Evolutionary conservation across 2,888 invertebrate species (phyloP).

Genomic region (Pachliopta kotzebuea): DNA sequence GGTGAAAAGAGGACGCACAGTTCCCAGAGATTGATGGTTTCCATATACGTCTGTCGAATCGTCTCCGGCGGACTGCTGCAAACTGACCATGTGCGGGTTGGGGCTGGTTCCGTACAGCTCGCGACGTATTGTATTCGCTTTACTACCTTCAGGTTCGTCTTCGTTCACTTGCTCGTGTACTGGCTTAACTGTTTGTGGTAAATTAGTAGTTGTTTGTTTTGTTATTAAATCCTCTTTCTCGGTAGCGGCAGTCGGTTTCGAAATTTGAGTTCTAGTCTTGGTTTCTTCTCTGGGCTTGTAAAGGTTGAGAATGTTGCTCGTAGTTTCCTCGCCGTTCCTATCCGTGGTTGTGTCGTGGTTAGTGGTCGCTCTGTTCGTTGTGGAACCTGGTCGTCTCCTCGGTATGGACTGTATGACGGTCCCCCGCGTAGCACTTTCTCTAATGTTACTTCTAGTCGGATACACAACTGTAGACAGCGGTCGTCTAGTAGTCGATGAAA

Average conservation of each 20-base stretch:
- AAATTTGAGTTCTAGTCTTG: slow-evolving; percentile 56
- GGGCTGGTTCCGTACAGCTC: slow-evolving; percentile 81
- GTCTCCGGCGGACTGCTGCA: slow-evolving; percentile 82
- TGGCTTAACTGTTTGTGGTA: slow-evolving; percentile 71
- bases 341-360: slow-evolving; percentile 52
- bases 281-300: slow-evolving; percentile 62
- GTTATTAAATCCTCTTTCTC: slow-evolving; percentile 61
- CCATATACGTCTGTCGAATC: slow-evolving; percentile 86
- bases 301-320: slow-evolving; percentile 56
- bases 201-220: slow-evolving; percentile 65
- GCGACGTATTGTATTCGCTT: slow-evolving; percentile 82
- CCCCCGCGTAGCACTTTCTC: slow-evolving; percentile 73
- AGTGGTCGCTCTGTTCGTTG: slow-evolving; percentile 54
- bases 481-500: slow-evolving; percentile 78
- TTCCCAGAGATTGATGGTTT: slow-evolving; percentile 82
- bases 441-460: slow-evolving; percentile 71
- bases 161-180: slow-evolving; percentile 75
- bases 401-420: slow-evolving; percentile 85
- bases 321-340: slow-evolving; percentile 54
- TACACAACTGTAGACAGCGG: slow-evolving; percentile 73
- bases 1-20: slow-evolving; percentile 84
- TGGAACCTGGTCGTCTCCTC: slow-evolving; percentile 67
- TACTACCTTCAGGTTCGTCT: slow-evolving; percentile 61
- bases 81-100: slow-evolving; percentile 77
- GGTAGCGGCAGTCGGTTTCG: slow-evolving; percentile 57